Percentiles rank a stretch among this genome's conserved stretches.
Conservation (phyloP, 2,797 vertebrate genomes). For the Avahi laniger region DNA sequence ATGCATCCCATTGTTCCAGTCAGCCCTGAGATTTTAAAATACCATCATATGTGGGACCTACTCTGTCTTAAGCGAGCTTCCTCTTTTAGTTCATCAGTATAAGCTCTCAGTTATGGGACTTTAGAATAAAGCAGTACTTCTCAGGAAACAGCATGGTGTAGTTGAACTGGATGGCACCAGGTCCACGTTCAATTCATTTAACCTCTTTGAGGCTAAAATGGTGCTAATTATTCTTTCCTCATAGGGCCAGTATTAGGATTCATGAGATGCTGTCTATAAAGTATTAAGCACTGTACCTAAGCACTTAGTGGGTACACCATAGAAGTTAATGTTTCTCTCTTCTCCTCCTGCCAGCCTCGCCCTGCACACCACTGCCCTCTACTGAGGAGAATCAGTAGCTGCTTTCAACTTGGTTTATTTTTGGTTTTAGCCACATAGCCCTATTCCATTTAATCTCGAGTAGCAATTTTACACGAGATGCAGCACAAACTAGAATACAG, state of each 20-base stretch:
- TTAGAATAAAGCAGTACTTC: slow-evolving; percentile 17
- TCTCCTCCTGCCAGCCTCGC: neutral
- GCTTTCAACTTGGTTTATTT: slow-evolving; percentile 41
- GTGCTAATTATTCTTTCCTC: neutral
- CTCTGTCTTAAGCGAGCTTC: neutral
- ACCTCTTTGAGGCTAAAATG: slow-evolving; percentile 1
- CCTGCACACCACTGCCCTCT: slow-evolving; percentile 70
- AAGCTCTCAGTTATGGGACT: neutral
- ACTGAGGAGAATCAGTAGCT: slow-evolving; percentile 59
- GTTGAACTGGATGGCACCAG: slow-evolving; percentile 1
- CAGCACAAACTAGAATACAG: neutral
- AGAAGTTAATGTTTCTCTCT: neutral
- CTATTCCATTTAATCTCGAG: neutral
- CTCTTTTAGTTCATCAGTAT: slow-evolving; percentile 26
- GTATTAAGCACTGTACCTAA: neutral
- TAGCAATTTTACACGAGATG: neutral
- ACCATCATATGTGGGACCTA: neutral
- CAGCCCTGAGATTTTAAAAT: neutral
- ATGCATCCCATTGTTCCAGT: slow-evolving; percentile 21
- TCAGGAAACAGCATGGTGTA: neutral
- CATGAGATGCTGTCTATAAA: neutral
- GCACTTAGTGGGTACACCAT: slow-evolving; percentile 15
- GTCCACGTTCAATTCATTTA: slow-evolving; percentile 28
- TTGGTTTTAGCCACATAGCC: neutral
- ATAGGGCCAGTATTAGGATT: slow-evolving; percentile 1